Evolutionary conservation across 2,113 vertebrate genomes (phyloP).

Genomic region (Corythaixoides concolor): DNA sequence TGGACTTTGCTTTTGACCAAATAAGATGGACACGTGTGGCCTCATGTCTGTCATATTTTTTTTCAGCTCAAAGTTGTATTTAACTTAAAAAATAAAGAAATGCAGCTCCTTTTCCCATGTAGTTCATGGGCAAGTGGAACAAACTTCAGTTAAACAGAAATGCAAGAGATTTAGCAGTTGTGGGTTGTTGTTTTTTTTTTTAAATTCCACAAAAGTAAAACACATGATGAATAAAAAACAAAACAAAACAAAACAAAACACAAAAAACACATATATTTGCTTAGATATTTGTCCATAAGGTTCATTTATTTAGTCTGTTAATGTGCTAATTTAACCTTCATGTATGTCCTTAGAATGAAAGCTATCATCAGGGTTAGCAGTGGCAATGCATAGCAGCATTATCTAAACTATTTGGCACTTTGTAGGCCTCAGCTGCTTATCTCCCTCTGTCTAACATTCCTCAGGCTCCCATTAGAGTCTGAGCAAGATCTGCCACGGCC

Average conservation of each 20-base stretch:
- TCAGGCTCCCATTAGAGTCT: background rate
- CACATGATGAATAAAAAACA: background rate
- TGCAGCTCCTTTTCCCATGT: background rate
- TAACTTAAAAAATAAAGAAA: background rate
- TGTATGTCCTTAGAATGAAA: background rate
- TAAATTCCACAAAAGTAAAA: background rate
- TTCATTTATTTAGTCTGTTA: background rate
- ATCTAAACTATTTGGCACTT: slow-evolving; percentile 53
- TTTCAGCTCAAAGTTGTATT: background rate
- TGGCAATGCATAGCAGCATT: background rate
- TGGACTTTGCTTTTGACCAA: background rate
- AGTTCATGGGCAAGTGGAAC: background rate
- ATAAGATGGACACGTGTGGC: background rate
- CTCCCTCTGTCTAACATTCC: background rate
- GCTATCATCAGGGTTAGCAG: background rate
- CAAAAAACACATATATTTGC: background rate
- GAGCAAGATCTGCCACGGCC: background rate
- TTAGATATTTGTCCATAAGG: background rate
- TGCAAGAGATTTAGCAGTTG: background rate
- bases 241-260: background rate
- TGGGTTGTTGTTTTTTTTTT: background rate
- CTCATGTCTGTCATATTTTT: background rate
- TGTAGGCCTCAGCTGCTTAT: slow-evolving; percentile 24
- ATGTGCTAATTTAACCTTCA: slow-evolving; percentile 31
- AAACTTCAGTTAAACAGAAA: background rate